Conservation (phyloP, 2,113 vertebrate genomes). For the Tapirus terrestris region DNA sequence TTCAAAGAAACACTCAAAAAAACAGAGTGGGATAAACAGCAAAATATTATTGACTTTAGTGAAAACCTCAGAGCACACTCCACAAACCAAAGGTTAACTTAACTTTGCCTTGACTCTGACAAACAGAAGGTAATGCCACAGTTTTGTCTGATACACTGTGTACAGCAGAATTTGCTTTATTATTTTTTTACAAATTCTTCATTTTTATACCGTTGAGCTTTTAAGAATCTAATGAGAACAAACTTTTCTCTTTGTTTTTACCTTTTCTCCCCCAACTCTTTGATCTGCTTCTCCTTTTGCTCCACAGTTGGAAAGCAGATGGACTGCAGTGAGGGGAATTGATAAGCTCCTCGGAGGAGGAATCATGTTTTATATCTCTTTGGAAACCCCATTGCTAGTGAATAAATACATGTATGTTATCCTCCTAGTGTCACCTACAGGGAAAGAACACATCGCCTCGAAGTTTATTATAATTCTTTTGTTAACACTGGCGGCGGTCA, state of each 20-base stretch:
- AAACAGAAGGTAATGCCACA: background rate
- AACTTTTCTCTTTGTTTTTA: background rate
- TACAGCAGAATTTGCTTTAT: background rate
- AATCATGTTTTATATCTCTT: background rate
- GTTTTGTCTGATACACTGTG: background rate
- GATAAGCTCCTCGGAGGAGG: background rate
- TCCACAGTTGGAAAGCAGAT: background rate
- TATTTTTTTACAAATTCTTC: background rate
- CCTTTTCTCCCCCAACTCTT: background rate
- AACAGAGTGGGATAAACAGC: background rate
- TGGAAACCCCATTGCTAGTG: background rate
- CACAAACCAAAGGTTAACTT: background rate
- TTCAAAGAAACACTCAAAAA: constrained; percentile 49
- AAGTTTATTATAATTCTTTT: background rate
- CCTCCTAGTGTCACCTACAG: background rate
- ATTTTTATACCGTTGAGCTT: background rate
- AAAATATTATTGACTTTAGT: constrained; percentile 24
- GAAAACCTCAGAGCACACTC: background rate
- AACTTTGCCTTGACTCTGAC: background rate
- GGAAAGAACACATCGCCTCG: background rate
- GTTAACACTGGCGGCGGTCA: background rate
- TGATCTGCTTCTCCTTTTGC: background rate
- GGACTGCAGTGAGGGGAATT: background rate
- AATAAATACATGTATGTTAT: background rate
- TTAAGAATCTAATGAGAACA: background rate